Evolutionary conservation across 1,140 invertebrate species (phyloP).

Genomic region (Lordiphosa mommai): DNA sequence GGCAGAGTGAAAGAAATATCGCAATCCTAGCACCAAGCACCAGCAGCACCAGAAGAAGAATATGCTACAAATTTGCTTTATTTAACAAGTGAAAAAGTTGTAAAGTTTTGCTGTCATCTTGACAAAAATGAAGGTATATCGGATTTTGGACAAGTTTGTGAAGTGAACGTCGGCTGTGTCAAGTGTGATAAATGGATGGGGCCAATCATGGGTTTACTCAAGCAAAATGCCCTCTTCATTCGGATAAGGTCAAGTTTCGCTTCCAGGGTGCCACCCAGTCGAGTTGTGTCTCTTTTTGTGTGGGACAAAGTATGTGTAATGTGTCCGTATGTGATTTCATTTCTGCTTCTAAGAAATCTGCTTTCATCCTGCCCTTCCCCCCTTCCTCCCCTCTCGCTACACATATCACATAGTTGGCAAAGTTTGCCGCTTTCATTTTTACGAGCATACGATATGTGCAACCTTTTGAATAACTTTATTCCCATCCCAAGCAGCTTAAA

Average conservation of each 20-base stretch:
- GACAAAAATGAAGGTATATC: not conserved
- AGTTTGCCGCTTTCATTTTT: conserved; percentile 22
- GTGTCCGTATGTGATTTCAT: conserved; percentile 58
- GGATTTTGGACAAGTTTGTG: not conserved
- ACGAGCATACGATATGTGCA: conserved; percentile 21
- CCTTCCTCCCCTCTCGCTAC: not conserved
- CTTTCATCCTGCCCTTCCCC: too few species aligned
- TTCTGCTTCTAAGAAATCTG: not conserved
- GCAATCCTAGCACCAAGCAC: conserved; percentile 26
- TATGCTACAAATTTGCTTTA: conserved; percentile 75
- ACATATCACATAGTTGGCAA: conserved; percentile 29
- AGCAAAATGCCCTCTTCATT: too few species aligned
- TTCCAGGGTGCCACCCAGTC: conserved; percentile 29
- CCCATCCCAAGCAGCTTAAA: conserved; percentile 26
- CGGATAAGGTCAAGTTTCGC: not conserved
- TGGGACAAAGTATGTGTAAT: conserved; percentile 62
- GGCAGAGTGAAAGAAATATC: conserved; percentile 16
- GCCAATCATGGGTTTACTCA: too few species aligned
- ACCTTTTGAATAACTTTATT: conserved; percentile 50
- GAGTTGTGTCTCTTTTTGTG: conserved; percentile 22
- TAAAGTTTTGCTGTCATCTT: conserved; percentile 40
- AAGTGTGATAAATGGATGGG: too few species aligned
- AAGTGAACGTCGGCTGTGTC: not conserved
- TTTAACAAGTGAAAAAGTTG: conserved; percentile 71
- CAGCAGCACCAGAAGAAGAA: conserved; percentile 48